phyloP scores from a whole-genome alignment of 2,888 invertebrate genomes.

The Noctua comes region DNA sequence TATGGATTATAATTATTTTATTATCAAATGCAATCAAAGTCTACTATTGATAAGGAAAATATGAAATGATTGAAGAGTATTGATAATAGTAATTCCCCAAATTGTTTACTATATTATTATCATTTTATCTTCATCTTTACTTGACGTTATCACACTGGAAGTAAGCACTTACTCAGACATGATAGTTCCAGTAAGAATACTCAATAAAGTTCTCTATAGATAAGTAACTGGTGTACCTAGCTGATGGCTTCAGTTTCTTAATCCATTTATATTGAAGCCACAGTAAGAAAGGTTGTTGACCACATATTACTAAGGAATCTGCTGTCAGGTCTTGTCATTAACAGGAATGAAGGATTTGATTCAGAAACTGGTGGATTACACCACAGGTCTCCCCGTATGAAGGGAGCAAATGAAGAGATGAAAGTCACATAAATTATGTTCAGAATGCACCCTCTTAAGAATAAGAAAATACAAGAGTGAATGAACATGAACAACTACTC shows the following conservation, averaged over 20 bases:
- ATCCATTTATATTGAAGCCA: conserved; percentile 17
- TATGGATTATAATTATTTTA: neutral
- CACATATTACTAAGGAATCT: neutral
- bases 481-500: neutral
- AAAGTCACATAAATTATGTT: neutral
- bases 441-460: neutral
- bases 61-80: conserved; percentile 15
- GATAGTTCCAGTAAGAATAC: conserved; percentile 18
- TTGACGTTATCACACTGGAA: neutral
- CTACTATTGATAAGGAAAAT: conserved; percentile 15
- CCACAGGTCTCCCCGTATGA: no score
- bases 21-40: neutral
- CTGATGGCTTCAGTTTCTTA: neutral
- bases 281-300: neutral
- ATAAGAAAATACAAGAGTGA: neutral
- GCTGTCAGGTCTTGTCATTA: neutral
- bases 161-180: conserved; percentile 9
- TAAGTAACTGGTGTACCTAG: neutral
- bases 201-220: conserved; percentile 2
- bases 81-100: conserved; percentile 51
- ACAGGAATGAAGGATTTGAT: neutral
- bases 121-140: conserved; percentile 25
- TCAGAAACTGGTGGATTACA: no score
- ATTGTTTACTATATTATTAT: conserved; percentile 15
- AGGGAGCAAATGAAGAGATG: neutral